Base-by-base conservation (phyloP, 2,888 invertebrate species). In the Rotaria magnacalcarata region DNA sequence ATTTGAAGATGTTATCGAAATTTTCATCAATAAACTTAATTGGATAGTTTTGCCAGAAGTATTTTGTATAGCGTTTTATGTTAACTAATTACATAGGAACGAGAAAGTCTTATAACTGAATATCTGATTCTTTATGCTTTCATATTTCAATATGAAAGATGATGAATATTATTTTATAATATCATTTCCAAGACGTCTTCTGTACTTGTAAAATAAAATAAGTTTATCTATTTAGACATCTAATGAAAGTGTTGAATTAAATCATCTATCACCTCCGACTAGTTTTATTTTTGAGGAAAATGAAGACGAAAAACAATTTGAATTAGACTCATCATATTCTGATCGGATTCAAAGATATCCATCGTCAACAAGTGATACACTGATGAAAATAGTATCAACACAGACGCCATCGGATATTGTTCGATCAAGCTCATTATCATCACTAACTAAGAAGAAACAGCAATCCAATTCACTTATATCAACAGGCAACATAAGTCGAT, bases 221-320 rank as follows among this genome's bases (percentile, higher is more conserved):
- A 19, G 5, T 56, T 56, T 21, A 14, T 67, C 16, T 14, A 16
- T 67, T 67, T 27, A 67, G 67, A 34, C 16, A 5, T 14, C 67
- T 2, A 67, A 27, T 4, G 16, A 14, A 0, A 34, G 2, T 67
- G 1, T 67, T 14, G 16, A 16, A 67, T 67, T 67, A 19, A 19
- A 67, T 34, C 67, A 7, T 0, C 14, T 16, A 19, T 67, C 34
- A 67, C 1, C 67, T 34, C 19, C 14, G 34, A 67, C 67, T 34
- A 34, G 34, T 67, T 67, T 67, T 41, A 19, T 19, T 0, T 67
- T 34, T 19, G 86, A 84, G 1, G 16, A 6, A 27, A 74, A 47
- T 21, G 86, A 86, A 21, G 54, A 86, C n/a, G 84, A 86, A n/a
- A 47, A 84, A 34, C 27, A 84, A 34, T 41, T 16, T 84, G 0